Evolutionary conservation across 2,113 vertebrate genomes (phyloP), one percentile per base, ranked within the genome.

Genomic region (Meles meles): DNA sequence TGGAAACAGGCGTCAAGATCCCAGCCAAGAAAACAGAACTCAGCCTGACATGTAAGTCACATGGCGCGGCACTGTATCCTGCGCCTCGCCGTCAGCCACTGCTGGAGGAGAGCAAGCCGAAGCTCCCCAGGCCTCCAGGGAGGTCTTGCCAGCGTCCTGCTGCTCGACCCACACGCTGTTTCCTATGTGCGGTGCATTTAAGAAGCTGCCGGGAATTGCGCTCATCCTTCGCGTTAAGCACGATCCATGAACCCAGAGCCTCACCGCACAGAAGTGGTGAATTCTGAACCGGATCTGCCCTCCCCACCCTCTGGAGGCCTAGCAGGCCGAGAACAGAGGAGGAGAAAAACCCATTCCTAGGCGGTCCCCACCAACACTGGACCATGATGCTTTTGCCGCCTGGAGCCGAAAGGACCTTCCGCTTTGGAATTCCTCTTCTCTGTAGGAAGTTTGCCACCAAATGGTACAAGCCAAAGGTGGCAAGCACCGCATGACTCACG

Each of bases 21-120:
- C 13, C 10, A 15, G 96, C 82, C 91, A 96, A 91, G 37, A 93
- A 96, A 91, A 95, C 77, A 91, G 39, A 92, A 82, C 84, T 84
- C 23, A 8, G 82, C 65, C 71, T 6, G 3, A 55, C 79, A 82
- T 2, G 42, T 31, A 71, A 92, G 89, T 81, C 90, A 81, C 57
- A 17, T 7, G 76, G 83, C 49, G 17, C 49, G 5, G 17, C 6
- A 44, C 69, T 59, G 12, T 8, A 6, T 37, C 83, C 81, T 57
- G 67, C 47, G 88, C 71, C 8, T 5, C 1, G 25, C 96, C 59
- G 44, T 81, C 65, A 49, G 91, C n/a, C 39, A 49, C 80, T 49
- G 47, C 29, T 9, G 20, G 27, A 61, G 34, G 34, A 59, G 42
- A 27, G 52, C 17, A 42, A 37, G 25, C 27, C 42, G 1, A 7